These are phyloP conservation scores for Hecatera dysodea DNA, from an alignment of 2,888 invertebrate species.

Conservation along the genomic window DNA sequence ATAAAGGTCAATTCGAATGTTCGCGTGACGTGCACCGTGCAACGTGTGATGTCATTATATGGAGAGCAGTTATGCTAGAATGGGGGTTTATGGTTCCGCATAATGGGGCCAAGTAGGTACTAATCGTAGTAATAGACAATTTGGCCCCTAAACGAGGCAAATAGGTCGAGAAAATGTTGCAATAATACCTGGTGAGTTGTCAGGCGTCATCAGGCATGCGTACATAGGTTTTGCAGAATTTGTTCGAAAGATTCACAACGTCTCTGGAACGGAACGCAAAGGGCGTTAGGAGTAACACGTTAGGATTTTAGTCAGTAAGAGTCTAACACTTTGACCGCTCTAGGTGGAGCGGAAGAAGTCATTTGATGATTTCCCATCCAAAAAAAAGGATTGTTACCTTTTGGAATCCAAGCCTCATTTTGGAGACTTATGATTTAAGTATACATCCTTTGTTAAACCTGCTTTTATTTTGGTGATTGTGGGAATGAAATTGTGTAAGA, in stretches of 20 bases:
- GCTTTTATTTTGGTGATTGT: neutral
- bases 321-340: too few relatives aligned
- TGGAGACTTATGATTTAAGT: neutral
- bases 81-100: constrained; percentile 38
- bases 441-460: too few relatives aligned
- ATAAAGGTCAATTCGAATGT: constrained; percentile 32
- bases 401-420: neutral
- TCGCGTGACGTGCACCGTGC: constrained; percentile 29
- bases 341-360: too few relatives aligned
- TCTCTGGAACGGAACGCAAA: too few relatives aligned
- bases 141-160: constrained; percentile 25
- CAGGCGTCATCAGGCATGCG: neutral
- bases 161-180: constrained; percentile 30
- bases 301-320: too few relatives aligned
- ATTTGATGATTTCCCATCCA: too few relatives aligned
- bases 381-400: neutral
- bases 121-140: constrained; percentile 25
- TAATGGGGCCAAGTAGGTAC: constrained; percentile 45
- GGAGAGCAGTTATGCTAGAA: constrained; percentile 34
- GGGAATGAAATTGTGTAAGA: neutral
- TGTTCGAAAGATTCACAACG: too few relatives aligned
- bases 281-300: too few relatives aligned
- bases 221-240: too few relatives aligned
- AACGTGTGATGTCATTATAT: constrained; percentile 43
- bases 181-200: constrained; percentile 15